Percentiles rank a stretch among this genome's conserved stretches.
phyloP scores from a whole-genome alignment of 2,888 invertebrate species.

The Frankliniella fusca region DNA sequence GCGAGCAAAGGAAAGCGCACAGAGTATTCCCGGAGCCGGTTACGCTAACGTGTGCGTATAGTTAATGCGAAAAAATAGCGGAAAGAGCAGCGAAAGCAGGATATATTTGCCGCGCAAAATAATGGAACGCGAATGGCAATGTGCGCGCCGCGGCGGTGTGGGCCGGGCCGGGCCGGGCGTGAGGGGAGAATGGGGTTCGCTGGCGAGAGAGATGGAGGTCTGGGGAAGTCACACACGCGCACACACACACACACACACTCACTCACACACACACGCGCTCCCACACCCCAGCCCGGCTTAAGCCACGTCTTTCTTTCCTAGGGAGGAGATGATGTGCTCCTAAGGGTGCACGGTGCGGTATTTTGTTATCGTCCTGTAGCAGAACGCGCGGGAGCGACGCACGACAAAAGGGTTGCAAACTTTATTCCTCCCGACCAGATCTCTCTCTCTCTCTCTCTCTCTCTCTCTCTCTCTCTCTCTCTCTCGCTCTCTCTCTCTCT shows the following conservation, averaged over 20 bases:
- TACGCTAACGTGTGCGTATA: conserved; percentile 1
- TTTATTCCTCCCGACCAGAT: too few relatives aligned
- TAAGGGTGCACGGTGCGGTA: too few relatives aligned
- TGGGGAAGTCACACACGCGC: too few relatives aligned
- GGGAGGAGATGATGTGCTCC: too few relatives aligned
- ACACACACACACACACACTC: background rate
- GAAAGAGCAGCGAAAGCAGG: background rate
- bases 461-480: background rate
- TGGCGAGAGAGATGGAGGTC: too few relatives aligned
- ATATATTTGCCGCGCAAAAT: conserved; percentile 1
- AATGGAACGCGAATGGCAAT: conserved; percentile 10
- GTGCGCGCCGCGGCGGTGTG: background rate
- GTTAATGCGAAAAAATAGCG: conserved; percentile 24
- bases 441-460: background rate
- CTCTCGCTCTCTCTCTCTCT: too few relatives aligned
- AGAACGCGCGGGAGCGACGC: too few relatives aligned
- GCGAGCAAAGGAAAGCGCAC: too few relatives aligned
- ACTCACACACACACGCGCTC: background rate
- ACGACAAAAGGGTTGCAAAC: too few relatives aligned
- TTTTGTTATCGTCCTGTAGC: too few relatives aligned
- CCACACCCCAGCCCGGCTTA: background rate
- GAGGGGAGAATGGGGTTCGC: background rate
- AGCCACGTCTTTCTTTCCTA: background rate
- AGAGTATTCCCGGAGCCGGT: background rate
- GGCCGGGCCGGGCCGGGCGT: background rate